Percentiles rank a stretch among this genome's conserved stretches.
Evolutionary conservation across 2,888 invertebrate genomes (phyloP).

Genomic region (Carterocephalus palaemon): DNA sequence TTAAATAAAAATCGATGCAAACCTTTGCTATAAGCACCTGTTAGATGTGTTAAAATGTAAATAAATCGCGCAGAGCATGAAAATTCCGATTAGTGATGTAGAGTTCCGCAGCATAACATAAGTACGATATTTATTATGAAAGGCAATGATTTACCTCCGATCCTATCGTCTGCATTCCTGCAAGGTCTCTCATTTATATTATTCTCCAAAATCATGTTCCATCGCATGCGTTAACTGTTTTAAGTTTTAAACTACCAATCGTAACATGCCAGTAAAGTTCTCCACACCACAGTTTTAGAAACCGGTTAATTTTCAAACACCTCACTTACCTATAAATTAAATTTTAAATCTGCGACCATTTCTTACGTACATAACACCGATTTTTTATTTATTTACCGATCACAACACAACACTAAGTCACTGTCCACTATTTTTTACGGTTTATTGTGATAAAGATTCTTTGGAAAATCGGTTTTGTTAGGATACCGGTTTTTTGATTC

Average conservation of each 20-base stretch:
- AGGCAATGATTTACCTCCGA: conserved; percentile 34
- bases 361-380: too few relatives aligned
- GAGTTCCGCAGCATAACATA: background rate
- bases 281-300: conserved; percentile 63
- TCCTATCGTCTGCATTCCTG: conserved; percentile 40
- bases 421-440: conserved; percentile 32
- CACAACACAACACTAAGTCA: conserved; percentile 36
- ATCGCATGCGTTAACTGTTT: conserved; percentile 53
- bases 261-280: conserved; percentile 58
- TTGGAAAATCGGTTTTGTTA: conserved; percentile 29
- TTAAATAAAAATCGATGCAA: conserved; percentile 1
- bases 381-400: conserved; percentile 32
- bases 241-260: conserved; percentile 37
- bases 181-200: conserved; percentile 32
- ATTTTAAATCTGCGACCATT: conserved; percentile 38
- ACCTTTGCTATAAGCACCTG: conserved; percentile 13
- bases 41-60: conserved; percentile 5
- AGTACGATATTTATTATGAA: conserved; percentile 7
- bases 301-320: conserved; percentile 62
- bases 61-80: too few relatives aligned
- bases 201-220: conserved; percentile 41
- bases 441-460: conserved; percentile 25
- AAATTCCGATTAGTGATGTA: conserved; percentile 5
- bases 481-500: conserved; percentile 37
- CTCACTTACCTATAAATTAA: conserved; percentile 66